Percentiles rank a stretch among this genome's conserved stretches.
These are phyloP conservation scores for Pseudorasbora parva DNA, from an alignment of 2,113 vertebrate species.

Conservation along the genomic window DNA sequence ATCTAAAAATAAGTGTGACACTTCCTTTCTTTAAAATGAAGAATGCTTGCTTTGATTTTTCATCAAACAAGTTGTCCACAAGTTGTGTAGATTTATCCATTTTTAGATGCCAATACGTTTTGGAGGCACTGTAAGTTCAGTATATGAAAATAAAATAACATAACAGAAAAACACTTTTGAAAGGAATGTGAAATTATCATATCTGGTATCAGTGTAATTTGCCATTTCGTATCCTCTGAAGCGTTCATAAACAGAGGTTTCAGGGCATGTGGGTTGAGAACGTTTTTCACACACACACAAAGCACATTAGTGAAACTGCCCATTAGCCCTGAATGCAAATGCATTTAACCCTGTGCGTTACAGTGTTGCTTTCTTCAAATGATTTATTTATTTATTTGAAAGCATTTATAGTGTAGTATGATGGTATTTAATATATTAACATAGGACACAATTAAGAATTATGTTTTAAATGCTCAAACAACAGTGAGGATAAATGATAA, in stretches of 20 bases:
- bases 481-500: not conserved
- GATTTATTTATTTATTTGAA: not conserved
- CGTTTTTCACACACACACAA: not conserved
- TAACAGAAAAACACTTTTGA: not conserved
- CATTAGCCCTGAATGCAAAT: constrained; percentile 24
- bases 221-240: constrained; percentile 17
- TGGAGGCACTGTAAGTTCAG: not conserved
- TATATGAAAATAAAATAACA: constrained; percentile 9
- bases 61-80: not conserved
- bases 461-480: not conserved
- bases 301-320: constrained; percentile 17
- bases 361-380: not conserved
- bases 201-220: constrained; percentile 9
- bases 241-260: not conserved
- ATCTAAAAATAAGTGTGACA: not conserved
- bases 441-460: not conserved
- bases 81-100: not conserved
- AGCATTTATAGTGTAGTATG: not conserved
- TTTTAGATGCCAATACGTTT: not conserved
- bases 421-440: not conserved
- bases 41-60: not conserved
- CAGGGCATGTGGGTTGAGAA: not conserved
- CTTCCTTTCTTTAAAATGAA: constrained; percentile 5
- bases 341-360: not conserved
- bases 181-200: constrained; percentile 5